These are phyloP conservation scores for Nasonia oneida DNA, from an alignment of 2,888 invertebrate species.

Conservation along the genomic window DNA sequence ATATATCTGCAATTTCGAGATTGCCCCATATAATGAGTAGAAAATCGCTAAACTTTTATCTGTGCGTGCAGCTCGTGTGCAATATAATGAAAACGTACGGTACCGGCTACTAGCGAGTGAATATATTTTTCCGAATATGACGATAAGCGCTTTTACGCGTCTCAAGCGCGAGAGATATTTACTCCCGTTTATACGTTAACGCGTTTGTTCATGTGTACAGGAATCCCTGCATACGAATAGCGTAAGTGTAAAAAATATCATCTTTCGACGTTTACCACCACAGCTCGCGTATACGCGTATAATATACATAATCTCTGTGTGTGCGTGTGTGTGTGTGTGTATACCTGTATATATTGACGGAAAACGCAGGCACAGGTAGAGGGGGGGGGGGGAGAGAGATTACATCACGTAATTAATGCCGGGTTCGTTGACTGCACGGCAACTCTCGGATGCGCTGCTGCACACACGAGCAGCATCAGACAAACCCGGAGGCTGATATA, in stretches of 20 bases:
- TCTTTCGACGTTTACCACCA: neutral
- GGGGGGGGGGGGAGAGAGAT: slow-evolving; percentile 63
- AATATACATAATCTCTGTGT: neutral
- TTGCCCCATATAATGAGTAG: neutral
- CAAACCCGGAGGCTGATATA: neutral
- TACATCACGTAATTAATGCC: slow-evolving; percentile 77
- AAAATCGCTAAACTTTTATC: neutral
- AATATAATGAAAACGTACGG: neutral
- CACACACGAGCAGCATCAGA: neutral
- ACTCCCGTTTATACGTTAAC: neutral
- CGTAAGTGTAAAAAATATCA: neutral
- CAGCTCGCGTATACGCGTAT: neutral
- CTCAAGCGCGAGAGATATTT: neutral
- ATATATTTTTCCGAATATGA: neutral
- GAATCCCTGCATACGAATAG: neutral
- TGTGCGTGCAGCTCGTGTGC: too few species aligned
- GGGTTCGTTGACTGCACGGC: slow-evolving; percentile 73
- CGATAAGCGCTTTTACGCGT: neutral
- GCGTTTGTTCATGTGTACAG: neutral
- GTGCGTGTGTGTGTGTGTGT: neutral
- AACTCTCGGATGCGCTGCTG: neutral
- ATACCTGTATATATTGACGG: neutral
- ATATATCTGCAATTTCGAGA: neutral
- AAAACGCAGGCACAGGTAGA: neutral
- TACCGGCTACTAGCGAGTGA: neutral